Evolutionary conservation across 2,888 invertebrate genomes (phyloP), one percentile per base, ranked within the genome.

Genomic region (Eupithecia abbreviata): DNA sequence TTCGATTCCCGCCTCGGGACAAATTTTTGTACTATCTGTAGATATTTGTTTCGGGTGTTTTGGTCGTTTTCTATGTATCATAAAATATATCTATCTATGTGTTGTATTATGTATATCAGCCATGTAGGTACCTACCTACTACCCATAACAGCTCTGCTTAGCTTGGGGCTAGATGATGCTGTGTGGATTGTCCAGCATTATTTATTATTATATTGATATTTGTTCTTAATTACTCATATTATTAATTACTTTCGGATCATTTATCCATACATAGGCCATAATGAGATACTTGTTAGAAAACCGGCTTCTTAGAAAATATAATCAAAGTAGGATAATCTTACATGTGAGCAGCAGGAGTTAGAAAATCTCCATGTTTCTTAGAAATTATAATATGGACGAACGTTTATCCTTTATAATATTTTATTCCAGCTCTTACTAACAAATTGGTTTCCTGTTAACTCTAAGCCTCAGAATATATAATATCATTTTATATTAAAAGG

Each of bases 361-460:
- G 13, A 51, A 55, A 3, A 7, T 49, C 2, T 71, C 18, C 67
- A n/a, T 47, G 67, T 71, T 71, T 49, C 67, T 41, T 43, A 55
- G 72, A 47, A 77, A 74, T 69, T 47, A 67, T 71, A 72, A 71
- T 41, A 67, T 15, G 43, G 30, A 55, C n/a, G 41, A 43, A 58
- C 58, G 58, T 41, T 77, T 42, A 75, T 67, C 69, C 6, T 18
- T 2, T 6, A 18, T 12, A 69, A 68, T 76, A 71, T 79, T 77
- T 77, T 79, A 77, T 79, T 76, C 77, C 76, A 41, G 58, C 68
- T 74, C 73, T 74, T 70, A 43, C 73, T 74, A 71, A 75, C 75
- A 82, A 82, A 82, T 83, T 79, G 74, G 79, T 82, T 83, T 81
- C 66, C 58, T 76, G 80, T 80, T 75, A 80, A 82, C 77, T 77